These are phyloP conservation scores for Brachyalestes nurse DNA, from an alignment of 2,797 vertebrate species.

Conservation along the genomic window DNA sequence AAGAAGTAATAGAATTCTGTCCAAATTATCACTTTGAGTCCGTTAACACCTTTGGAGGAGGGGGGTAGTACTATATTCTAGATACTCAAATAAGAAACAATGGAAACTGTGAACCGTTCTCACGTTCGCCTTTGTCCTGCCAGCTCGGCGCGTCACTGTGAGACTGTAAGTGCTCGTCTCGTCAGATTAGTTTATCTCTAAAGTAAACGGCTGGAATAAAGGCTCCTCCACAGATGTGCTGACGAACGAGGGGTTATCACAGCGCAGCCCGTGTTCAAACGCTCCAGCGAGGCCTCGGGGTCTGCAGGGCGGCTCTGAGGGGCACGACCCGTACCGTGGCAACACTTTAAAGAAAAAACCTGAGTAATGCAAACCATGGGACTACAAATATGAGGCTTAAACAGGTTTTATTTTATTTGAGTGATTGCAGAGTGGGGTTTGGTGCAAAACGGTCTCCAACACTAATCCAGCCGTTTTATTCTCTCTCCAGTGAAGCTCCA, in stretches of 20 bases:
- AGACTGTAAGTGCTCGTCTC: neutral
- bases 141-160: conserved; percentile 29
- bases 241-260: conserved; percentile 16
- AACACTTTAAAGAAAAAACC: no score
- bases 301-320: neutral
- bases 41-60: conserved; percentile 18
- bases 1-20: no score
- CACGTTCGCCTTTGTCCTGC: conserved; percentile 18
- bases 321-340: neutral
- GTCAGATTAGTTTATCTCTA: conserved; percentile 42
- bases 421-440: no score
- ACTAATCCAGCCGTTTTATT: no score
- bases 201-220: conserved; percentile 33
- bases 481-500: no score
- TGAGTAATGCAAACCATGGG: no score
- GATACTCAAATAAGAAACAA: conserved; percentile 30
- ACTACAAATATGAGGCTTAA: no score
- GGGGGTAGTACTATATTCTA: conserved; percentile 62
- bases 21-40: no score
- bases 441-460: no score
- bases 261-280: neutral
- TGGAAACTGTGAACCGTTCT: conserved; percentile 16
- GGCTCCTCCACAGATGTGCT: conserved; percentile 26
- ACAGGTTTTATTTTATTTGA: no score
- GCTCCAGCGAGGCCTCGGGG: neutral